Conservation (phyloP, 2,888 invertebrate species). For the Drosophila fulvimacula region DNA sequence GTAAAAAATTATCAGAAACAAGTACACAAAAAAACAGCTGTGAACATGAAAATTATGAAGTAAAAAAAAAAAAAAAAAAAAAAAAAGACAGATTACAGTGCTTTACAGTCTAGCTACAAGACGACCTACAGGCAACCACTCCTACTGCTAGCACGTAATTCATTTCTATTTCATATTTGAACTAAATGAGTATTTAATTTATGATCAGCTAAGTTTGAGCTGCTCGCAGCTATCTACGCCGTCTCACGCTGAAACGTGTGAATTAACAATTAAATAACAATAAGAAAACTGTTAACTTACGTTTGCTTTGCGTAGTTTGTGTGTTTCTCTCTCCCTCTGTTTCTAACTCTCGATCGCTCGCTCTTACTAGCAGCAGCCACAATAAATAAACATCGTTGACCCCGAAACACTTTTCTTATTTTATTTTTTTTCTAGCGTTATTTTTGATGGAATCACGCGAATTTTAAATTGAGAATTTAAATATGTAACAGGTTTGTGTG, state of each 20-base stretch:
- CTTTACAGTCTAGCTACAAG: neutral
- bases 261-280: slow-evolving; percentile 40
- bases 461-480: slow-evolving; percentile 32
- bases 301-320: slow-evolving; percentile 17
- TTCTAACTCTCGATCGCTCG: neutral
- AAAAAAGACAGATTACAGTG: no score
- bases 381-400: slow-evolving; percentile 49
- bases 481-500: slow-evolving; percentile 43
- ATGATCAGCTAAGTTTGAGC: slow-evolving; percentile 1
- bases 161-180: neutral
- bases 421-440: slow-evolving; percentile 14
- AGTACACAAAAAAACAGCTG: no score
- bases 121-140: no score
- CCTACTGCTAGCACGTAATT: neutral
- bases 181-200: slow-evolving; percentile 9
- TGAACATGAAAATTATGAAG: no score
- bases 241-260: slow-evolving; percentile 18
- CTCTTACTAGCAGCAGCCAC: slow-evolving; percentile 27
- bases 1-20: no score
- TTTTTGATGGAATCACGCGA: slow-evolving; percentile 31
- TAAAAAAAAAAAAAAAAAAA: no score
- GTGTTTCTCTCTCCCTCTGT: neutral
- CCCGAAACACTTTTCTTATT: slow-evolving; percentile 55
- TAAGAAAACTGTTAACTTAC: slow-evolving; percentile 36
- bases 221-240: neutral